These are phyloP conservation scores for Synergus itoensis DNA, from an alignment of 2,888 invertebrate species.

Conservation along the genomic window DNA sequence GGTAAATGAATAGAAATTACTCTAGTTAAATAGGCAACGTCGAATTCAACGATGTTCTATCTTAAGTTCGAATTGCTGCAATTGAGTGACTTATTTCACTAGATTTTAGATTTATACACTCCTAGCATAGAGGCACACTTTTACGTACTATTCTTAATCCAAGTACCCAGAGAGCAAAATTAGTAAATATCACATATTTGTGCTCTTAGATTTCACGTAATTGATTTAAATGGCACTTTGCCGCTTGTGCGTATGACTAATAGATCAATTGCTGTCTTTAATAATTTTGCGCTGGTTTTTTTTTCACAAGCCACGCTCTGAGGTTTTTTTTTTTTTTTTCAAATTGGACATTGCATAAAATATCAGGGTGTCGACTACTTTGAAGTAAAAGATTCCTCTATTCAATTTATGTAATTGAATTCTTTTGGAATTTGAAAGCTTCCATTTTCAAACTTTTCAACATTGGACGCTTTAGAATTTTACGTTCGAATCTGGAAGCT, in stretches of 20 bases:
- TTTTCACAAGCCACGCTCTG: neutral
- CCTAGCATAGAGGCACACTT: constrained; percentile 15
- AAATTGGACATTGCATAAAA: neutral
- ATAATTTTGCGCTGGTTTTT: constrained; percentile 7
- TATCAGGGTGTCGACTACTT: neutral
- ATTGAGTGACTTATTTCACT: constrained; percentile 11
- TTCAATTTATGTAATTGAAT: too few species aligned
- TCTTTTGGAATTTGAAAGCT: neutral
- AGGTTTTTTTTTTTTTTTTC: neutral
- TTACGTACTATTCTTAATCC: constrained; percentile 27
- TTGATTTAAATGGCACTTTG: constrained; percentile 38
- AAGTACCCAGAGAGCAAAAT: constrained; percentile 26
- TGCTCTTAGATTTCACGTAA: constrained; percentile 16
- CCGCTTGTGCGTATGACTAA: constrained; percentile 35
- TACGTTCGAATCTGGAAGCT: neutral
- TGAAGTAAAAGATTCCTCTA: neutral
- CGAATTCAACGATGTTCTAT: neutral
- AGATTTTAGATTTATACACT: constrained; percentile 1
- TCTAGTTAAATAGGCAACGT: neutral
- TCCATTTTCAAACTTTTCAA: neutral
- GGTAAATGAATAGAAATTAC: constrained; percentile 3
- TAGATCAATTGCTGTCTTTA: constrained; percentile 1
- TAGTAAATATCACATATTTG: constrained; percentile 25
- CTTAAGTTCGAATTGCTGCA: constrained; percentile 19
- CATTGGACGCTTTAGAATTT: neutral